Evolutionary conservation across 1,140 invertebrate genomes (phyloP).

Genomic region (Callitettix versicolor): DNA sequence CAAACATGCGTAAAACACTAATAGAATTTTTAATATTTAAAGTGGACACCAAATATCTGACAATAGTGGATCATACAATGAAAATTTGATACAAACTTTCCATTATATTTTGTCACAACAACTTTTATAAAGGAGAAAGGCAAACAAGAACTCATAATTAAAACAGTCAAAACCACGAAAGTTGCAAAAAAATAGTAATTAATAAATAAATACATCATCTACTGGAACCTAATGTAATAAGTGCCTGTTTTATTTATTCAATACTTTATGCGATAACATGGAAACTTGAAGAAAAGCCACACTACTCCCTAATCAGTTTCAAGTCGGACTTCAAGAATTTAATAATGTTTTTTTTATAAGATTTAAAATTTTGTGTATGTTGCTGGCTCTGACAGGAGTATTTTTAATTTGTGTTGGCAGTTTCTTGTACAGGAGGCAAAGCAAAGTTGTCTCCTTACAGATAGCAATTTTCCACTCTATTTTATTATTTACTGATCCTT

Average conservation of each 20-base stretch:
- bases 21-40: constrained; percentile 6
- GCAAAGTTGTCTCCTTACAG: not conserved
- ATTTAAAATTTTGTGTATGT: not conserved
- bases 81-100: constrained; percentile 3
- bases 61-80: not conserved
- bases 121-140: not conserved
- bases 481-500: constrained; percentile 58
- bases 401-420: not conserved
- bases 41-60: not conserved
- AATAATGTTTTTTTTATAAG: not conserved
- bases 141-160: not conserved
- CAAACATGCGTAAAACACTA: constrained; percentile 5
- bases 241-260: no score
- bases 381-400: not conserved
- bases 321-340: not conserved
- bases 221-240: no score
- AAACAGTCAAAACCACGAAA: not conserved
- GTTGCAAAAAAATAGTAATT: no score
- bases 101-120: not conserved
- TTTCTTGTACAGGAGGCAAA: not conserved
- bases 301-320: no score
- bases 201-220: no score
- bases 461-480: not conserved
- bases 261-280: no score
- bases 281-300: no score